phyloP scores from a whole-genome alignment of 2,888 invertebrate species.

The Athalia circularis region DNA sequence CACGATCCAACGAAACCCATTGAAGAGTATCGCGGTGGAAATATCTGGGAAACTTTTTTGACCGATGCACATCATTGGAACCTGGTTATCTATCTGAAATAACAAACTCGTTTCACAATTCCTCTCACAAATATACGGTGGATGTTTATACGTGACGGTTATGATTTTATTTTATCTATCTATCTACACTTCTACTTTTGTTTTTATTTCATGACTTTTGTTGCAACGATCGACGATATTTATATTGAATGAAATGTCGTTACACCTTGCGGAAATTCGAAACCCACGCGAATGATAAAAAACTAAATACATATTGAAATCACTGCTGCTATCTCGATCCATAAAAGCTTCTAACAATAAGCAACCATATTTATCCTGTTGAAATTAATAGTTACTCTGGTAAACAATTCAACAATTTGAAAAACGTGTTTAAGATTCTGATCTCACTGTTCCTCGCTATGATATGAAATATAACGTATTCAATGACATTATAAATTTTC shows the following conservation, averaged over 20 bases:
- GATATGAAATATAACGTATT: too few species aligned
- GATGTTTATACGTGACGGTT: neutral
- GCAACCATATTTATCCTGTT: too few species aligned
- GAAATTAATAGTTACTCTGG: too few species aligned
- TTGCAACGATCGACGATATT: neutral
- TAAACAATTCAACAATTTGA: too few species aligned
- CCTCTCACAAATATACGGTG: neutral
- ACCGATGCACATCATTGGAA: conserved; percentile 27
- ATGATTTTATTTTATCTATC: neutral
- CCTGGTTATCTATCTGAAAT: conserved; percentile 20
- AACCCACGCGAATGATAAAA: neutral
- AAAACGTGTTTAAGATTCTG: too few species aligned
- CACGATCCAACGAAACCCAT: conserved; percentile 26
- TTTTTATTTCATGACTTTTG: neutral
- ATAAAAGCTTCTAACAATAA: too few species aligned
- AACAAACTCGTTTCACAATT: conserved; percentile 27
- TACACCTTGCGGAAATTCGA: neutral
- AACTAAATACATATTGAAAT: neutral
- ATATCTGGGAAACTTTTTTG: conserved; percentile 20
- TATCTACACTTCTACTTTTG: neutral
- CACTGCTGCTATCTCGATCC: too few species aligned
- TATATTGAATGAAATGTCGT: neutral
- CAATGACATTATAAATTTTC: too few species aligned
- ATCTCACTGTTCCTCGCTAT: too few species aligned
- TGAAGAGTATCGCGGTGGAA: conserved; percentile 36